Base-by-base conservation (phyloP, 1,140 invertebrate species). In the Dinothrombium tinctorium region DNA sequence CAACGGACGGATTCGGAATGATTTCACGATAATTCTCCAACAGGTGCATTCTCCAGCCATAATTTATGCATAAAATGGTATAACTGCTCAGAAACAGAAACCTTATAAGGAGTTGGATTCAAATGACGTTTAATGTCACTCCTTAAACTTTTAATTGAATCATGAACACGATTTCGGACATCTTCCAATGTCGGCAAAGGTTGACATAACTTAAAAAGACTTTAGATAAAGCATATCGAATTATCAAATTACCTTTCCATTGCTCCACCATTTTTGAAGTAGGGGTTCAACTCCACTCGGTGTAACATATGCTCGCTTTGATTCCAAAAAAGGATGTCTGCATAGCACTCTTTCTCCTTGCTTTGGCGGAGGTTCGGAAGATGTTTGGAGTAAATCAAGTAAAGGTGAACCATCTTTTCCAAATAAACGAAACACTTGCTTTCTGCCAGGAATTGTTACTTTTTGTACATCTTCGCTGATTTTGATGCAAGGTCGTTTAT, bases 81-180 rank as follows among this genome's bases (percentile, higher is more conserved):
- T 19, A 98, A 63, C 48, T 76, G 67, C 57, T 83, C 82, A 53
- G 82, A 89, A 1, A 98, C 86, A 1, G 90, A 81, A 21, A 96
- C 89, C 71, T 98, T 99, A 52, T 94, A 96, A 7, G 90, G 90
- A 11, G 90, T 98, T 26, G 90, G 92, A 66, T 98, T 96, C 20
- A 98, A 65, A 51, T 78, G 81, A 50, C 92, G 66, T 58, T 89
- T 92, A 55, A 92, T 86, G 63, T 98, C 92, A 46, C 78, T 73
- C 31, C 92, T 59, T 28, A 98, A 59, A 4, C 74, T 75, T 36
- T 66, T 67, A 20, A 96, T 59, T 2, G 83, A 89, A 22, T 68
- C 60, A 51, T 74, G 68, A 0, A 95, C 84, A 54, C 72, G 66
- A 46, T 76, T 67, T 33, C 81, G 64, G 11, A 90, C 71, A 48